These are phyloP conservation scores for Casuarius casuarius DNA, from an alignment of 2,113 vertebrate genomes.

Conservation along the genomic window DNA sequence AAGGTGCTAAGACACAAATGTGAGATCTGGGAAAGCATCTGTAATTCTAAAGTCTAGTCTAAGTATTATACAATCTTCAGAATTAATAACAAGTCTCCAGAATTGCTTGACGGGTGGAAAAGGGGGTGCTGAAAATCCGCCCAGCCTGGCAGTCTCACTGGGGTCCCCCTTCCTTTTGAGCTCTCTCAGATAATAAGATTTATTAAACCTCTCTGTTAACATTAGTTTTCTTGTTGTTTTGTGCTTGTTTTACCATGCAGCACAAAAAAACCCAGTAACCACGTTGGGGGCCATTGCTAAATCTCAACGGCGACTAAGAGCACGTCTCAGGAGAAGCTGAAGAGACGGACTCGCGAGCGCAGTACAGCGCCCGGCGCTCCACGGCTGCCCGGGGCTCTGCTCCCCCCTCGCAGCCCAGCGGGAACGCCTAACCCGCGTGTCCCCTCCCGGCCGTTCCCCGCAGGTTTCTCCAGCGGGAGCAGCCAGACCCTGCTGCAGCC, in stretches of 20 bases:
- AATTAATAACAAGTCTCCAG: not conserved
- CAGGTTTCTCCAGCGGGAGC: not conserved
- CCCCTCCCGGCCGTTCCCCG: not conserved
- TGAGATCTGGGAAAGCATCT: not conserved
- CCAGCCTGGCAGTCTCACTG: not conserved
- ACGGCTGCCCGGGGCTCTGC: not conserved
- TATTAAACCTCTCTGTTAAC: not conserved
- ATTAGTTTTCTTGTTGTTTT: not conserved
- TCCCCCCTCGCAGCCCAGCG: not conserved
- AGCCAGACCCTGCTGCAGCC: not conserved
- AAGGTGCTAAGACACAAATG: not conserved
- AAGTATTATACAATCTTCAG: not conserved
- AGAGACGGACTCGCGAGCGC: rapidly evolving
- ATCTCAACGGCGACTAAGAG: not conserved
- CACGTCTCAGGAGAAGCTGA: not conserved
- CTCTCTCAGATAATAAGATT: not conserved
- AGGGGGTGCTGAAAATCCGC: not conserved
- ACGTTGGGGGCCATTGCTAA: not conserved
- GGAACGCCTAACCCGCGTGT: not conserved
- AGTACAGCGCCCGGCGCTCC: too few relatives aligned
- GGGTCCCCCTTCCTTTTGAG: not conserved
- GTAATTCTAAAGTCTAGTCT: not conserved
- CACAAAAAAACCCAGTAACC: not conserved
- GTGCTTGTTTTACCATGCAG: not conserved
- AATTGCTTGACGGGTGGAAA: not conserved